Evolutionary conservation across 1,140 invertebrate genomes (phyloP).

Genomic region (Lepidurus arcticus): DNA sequence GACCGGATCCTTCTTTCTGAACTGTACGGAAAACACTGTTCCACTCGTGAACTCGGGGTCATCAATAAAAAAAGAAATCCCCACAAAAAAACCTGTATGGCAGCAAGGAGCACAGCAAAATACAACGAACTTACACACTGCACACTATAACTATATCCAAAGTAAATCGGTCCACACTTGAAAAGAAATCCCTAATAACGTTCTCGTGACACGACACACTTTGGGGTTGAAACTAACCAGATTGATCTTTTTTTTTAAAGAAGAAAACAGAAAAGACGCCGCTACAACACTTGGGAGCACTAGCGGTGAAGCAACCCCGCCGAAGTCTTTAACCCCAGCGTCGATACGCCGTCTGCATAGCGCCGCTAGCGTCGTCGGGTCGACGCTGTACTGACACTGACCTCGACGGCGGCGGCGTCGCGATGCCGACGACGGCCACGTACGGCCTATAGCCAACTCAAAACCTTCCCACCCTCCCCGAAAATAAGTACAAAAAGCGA

Average conservation of each 20-base stretch:
- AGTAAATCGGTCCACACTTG: not conserved
- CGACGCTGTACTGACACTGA: not conserved
- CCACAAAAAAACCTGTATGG: too few species aligned
- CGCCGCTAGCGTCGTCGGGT: constrained; percentile 11
- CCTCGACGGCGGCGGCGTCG: constrained; percentile 14
- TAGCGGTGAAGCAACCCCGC: not conserved
- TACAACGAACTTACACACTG: not conserved
- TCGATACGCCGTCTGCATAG: not conserved
- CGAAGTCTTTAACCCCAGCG: constrained; percentile 10
- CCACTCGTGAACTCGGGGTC: not conserved
- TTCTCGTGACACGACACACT: constrained; percentile 6
- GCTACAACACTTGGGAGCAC: not conserved
- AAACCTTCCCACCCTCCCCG: not conserved
- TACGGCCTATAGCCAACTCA: not conserved
- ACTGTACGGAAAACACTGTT: not conserved
- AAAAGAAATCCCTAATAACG: constrained; percentile 9
- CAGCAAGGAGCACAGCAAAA: too few species aligned
- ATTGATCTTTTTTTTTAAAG: not conserved
- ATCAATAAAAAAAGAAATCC: not conserved
- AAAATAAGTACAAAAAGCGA: not conserved
- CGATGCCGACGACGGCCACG: not conserved
- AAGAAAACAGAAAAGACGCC: not conserved
- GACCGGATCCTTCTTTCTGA: not conserved
- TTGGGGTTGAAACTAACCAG: constrained; percentile 2
- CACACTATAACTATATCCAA: not conserved